Evolutionary conservation across 2,113 vertebrate species (phyloP), one percentile per base, ranked within the genome.

Genomic region (Pteruthius melanotis): DNA sequence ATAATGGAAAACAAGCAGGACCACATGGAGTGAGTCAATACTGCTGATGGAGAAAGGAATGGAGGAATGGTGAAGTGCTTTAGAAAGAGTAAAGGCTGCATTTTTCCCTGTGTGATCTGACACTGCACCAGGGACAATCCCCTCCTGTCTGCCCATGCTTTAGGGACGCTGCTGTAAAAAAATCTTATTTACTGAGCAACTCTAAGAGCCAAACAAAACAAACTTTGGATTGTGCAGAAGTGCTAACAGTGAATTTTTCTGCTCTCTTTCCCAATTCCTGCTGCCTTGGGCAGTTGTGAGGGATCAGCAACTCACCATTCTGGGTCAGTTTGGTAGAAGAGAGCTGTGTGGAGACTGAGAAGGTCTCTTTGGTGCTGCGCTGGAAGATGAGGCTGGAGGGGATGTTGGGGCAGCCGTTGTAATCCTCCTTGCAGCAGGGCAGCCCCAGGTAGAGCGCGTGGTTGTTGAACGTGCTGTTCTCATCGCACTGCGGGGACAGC

Each of bases 261-360:
- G 2, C 18, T 28, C 28, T 77, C 30, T 35, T 74, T 45, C 30
- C 26, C 21, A 71, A 61, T 10, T 60, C n/a, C 50, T 74, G 23
- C 33, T 94, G 80, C 75, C 26, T 40, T 24, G 42, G 44, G 45
- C 13, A n/a, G 49, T 7, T 33, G 8, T 57, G 31, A 24, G 66
- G 72, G 47, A 24, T 37, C 12, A 71, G 53, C 31, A 30, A 93
- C 97, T 74, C 98, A 99, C 99, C 99, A 22, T 99, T 99, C 94
- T 99, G 99, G 23, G 99, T 99, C 96, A 99, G 98, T 96, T 99
- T 99, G 96, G 99, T 99, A 90, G 99, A 99, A 87, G 99, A 99
- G 53, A 99, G 99, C 91, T 99, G 99, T 0, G 99, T 99, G 91
- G 99, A 99, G 94, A 99, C 98, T 91, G 98, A 99, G 95, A 99